Conservation (phyloP, 1,140 invertebrate species). For the Theocolax elegans region DNA sequence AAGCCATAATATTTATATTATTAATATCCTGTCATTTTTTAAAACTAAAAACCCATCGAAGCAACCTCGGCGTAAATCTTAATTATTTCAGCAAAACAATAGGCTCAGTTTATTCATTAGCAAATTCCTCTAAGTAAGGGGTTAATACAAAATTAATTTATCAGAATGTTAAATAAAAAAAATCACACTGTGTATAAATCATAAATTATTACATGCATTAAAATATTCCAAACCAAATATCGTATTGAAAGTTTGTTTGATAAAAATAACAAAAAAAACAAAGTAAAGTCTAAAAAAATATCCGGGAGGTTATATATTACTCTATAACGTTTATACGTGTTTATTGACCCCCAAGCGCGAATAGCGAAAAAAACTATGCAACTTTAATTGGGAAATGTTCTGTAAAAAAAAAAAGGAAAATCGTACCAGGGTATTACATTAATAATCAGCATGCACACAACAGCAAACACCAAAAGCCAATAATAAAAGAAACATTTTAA, state of each 20-base stretch:
- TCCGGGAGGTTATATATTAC: too few species aligned
- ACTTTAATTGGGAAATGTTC: constrained; percentile 14
- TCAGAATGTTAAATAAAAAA: too few species aligned
- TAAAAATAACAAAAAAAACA: too few species aligned
- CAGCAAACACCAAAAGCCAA: constrained; percentile 54
- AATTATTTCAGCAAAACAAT: constrained; percentile 9
- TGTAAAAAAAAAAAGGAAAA: constrained; percentile 21
- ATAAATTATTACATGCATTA: constrained; percentile 5
- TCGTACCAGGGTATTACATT: constrained; percentile 12
- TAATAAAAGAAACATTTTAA: constrained; percentile 23
- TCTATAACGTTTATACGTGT: not conserved
- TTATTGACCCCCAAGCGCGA: not conserved
- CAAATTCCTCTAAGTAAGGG: not conserved
- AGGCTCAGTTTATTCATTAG: constrained; percentile 15
- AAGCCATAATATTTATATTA: too few species aligned
- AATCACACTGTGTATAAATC: not conserved
- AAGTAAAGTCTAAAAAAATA: too few species aligned
- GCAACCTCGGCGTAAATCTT: constrained; percentile 27
- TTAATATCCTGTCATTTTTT: constrained; percentile 4
- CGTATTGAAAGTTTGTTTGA: too few species aligned
- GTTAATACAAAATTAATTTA: not conserved
- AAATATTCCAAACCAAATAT: not conserved
- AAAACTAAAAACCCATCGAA: constrained; percentile 29
- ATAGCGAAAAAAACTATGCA: not conserved
- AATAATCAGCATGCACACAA: constrained; percentile 52